Base-by-base conservation (phyloP, 2,113 vertebrate genomes). In the Centropus unirufus region DNA sequence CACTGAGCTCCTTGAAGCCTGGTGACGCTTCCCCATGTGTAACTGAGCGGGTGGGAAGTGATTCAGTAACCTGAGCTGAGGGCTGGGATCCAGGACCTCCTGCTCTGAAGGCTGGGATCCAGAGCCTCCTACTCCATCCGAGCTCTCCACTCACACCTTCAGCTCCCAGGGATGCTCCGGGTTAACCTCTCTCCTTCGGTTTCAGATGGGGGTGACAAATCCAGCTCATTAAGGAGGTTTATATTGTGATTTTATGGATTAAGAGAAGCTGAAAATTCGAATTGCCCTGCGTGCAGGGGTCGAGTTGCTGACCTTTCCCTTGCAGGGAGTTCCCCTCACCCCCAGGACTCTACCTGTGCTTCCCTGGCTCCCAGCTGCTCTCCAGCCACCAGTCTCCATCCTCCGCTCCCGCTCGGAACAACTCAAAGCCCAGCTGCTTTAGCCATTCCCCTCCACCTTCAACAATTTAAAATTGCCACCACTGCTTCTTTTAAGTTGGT, bases 401-500 rank as follows among this genome's bases (percentile, higher is more conserved):
- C 95, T 74, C 95, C 1, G 12, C 91, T 89, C 73, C 89, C 83
- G 89, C 58, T 81, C 1, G 2, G 47, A 52, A 42, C 2, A 1
- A 77, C 93, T 62, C 82, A 3, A 8, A 77, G 47, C 82, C 76
- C 91, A 8, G 51, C 93, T 95, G 92, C 90, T 92, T 92, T 64
- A 11, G 76, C 62, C 93, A 92, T 89, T 83, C 18, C 13, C 74
- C 78, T 91, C 89, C 92, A 39, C 95, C 82, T 76, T 36, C 49
- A 46, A 27, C 72, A 24, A 27, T 55, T 36, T 4, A 46, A 74
- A 68, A 40, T 61, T 73, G 46, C 36, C 83, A 78, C 87, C 62
- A 76, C 95, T 93, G 91, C 84, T 90, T 32, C 4, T 23, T 91
- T 95, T 97, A 4, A 83, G 27, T 61, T 89, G 80, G 0, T 27